Percentiles rank a stretch among this genome's conserved stretches.
These are phyloP conservation scores for Phaenicophaeus curvirostris DNA, from an alignment of 2,797 vertebrate genomes.

Conservation along the genomic window DNA sequence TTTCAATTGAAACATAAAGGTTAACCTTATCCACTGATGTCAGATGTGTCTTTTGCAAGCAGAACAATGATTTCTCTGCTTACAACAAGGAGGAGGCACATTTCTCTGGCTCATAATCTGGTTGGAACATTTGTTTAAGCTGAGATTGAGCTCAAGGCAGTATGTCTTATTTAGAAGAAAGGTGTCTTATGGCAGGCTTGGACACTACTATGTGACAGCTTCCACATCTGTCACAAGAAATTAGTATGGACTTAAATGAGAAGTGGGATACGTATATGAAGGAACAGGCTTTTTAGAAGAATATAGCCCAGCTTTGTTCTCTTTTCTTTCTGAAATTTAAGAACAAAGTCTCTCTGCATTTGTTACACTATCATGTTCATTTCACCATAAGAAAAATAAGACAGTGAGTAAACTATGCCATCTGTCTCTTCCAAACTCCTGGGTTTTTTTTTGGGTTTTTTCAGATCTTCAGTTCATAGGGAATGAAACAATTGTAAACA, in stretches of 20 bases:
- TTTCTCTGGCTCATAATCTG: not conserved
- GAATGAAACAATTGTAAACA: not conserved
- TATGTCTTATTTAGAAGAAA: not conserved
- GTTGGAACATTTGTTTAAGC: not conserved
- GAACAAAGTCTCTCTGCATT: not conserved
- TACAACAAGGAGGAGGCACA: rapidly evolving
- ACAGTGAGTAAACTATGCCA: not conserved
- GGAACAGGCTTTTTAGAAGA: not conserved
- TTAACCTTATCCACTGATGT: not conserved
- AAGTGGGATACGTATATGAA: not conserved
- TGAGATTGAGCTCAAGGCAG: not conserved
- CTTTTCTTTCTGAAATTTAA: not conserved
- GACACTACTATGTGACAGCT: too few species aligned
- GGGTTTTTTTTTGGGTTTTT: not conserved
- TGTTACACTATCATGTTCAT: not conserved
- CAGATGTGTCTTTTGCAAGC: not conserved
- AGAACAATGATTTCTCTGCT: not conserved
- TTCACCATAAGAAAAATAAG: not conserved
- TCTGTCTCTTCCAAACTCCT: not conserved
- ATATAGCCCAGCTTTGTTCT: not conserved
- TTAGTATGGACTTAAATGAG: not conserved
- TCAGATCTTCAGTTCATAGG: not conserved
- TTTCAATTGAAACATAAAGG: not conserved
- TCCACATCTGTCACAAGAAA: not conserved
- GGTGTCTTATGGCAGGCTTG: not conserved